These are phyloP conservation scores for Siphlonurus alternatus DNA, from an alignment of 2,888 invertebrate species.

Conservation along the genomic window DNA sequence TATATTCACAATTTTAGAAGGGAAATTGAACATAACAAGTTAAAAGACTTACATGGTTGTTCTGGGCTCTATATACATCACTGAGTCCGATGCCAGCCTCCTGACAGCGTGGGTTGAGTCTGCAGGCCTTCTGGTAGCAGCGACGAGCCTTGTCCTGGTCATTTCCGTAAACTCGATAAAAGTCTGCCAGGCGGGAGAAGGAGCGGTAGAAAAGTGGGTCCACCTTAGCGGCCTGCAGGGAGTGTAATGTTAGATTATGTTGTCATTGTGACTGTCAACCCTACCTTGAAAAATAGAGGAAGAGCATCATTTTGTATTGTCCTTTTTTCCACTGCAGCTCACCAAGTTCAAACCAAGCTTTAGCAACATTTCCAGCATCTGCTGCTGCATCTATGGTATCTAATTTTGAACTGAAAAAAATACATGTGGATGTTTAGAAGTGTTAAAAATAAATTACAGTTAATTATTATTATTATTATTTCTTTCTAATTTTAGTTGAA, in stretches of 20 bases:
- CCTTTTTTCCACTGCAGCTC: conserved; percentile 39
- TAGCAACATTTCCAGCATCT: conserved; percentile 28
- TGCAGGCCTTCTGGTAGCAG: conserved; percentile 71
- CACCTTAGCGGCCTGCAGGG: conserved; percentile 36
- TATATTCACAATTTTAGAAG: background rate
- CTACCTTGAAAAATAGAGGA: conserved; percentile 40
- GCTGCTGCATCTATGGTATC: background rate
- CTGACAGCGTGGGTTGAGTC: conserved; percentile 46
- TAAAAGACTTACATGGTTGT: conserved; percentile 43
- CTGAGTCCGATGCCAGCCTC: conserved; percentile 57
- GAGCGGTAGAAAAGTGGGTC: conserved; percentile 57
- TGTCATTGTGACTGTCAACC: too few relatives aligned
- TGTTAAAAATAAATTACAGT: too few relatives aligned
- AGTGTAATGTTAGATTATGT: too few relatives aligned
- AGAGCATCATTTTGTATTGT: conserved; percentile 42
- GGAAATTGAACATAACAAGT: too few relatives aligned
- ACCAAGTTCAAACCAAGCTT: conserved; percentile 41
- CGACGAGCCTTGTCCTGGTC: conserved; percentile 59
- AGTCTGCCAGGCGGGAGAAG: conserved; percentile 59
- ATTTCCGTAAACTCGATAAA: conserved; percentile 41
- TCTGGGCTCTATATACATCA: conserved; percentile 49
- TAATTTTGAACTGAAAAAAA: background rate
- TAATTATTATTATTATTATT: too few relatives aligned
- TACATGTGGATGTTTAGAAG: too few relatives aligned
- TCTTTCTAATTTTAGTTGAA: too few relatives aligned